Conservation (phyloP, 2,113 vertebrate genomes). For the Sorex araneus region DNA sequence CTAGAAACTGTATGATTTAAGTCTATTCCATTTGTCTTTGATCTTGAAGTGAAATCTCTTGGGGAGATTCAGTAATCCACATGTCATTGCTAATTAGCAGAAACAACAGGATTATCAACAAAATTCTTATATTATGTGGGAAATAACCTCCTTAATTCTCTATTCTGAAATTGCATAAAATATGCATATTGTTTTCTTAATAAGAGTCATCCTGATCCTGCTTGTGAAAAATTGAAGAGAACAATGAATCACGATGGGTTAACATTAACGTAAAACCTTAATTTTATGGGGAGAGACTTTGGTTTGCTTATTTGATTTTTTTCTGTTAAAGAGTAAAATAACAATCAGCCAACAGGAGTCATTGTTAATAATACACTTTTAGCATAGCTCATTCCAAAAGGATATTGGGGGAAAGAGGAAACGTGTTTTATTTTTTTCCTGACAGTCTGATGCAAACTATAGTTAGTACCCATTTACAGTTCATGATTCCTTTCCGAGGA, state of each 20-base stretch:
- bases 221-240: conserved; percentile 67
- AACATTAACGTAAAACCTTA: conserved; percentile 57
- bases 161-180: conserved; percentile 53
- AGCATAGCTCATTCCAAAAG: conserved; percentile 34
- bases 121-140: conserved; percentile 74
- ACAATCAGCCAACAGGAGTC: background rate
- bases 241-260: conserved; percentile 6
- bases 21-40: conserved; percentile 72
- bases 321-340: conserved; percentile 64
- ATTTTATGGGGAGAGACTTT: conserved; percentile 9
- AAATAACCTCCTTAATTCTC: conserved; percentile 72
- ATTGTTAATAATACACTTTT: conserved; percentile 40
- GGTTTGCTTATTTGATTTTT: conserved; percentile 66
- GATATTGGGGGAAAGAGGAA: background rate
- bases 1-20: conserved; percentile 59
- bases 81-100: conserved; percentile 78
- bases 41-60: conserved; percentile 75
- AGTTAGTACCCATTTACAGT: conserved; percentile 55
- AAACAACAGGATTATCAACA: conserved; percentile 76
- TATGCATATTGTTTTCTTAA: conserved; percentile 69
- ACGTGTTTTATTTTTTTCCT: conserved; percentile 3
- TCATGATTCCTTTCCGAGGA: conserved; percentile 46
- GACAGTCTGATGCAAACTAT: conserved; percentile 32
- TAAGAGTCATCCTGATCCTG: conserved; percentile 62
- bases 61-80: conserved; percentile 62